Evolutionary conservation across 2,888 invertebrate genomes (phyloP), one percentile per base, ranked within the genome.

Genomic region (Antheraea assamensis): DNA sequence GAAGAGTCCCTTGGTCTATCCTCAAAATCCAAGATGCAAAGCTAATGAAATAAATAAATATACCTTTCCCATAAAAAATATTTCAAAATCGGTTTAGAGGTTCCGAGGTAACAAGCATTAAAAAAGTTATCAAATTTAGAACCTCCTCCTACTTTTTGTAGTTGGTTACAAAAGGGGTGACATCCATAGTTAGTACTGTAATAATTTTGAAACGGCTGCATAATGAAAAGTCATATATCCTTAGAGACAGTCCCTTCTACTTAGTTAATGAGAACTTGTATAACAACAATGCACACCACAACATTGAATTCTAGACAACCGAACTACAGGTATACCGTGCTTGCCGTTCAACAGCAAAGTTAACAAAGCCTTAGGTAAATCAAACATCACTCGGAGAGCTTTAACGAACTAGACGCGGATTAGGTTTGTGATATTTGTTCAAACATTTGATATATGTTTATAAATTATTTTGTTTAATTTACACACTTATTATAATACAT

Each of bases 341-440:
- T 49, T 72, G 49, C 70, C 52, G 74, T 73, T 70, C 58, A 76
- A 72, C 66, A 71, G 64, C 30, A 30, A 61, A 61, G 30, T 52
- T 73, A 75, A 77, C 75, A 78, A 42, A 76, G 75, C 77, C 66
- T 75, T 78, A 79, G 79, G 79, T 76, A 73, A 77, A 77, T 81
- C 81, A 81, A 82, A 83, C 80, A 81, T 74, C 73, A 76, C 61
- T 61, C 27, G 78, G 78, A 74, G 73, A 77, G 77, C 78, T 81
- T 80, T 82, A 81, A 84, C 81, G 79, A 82, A 82, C 80, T 79
- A 78, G 76, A 76, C 76, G 74, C 76, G 80, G 81, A 83, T 83
- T 83, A 81, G 79, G 80, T 79, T 61, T 78, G 82, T 82, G 81
- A 79, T 79, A 75, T 76, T 74, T 72, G 66, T 68, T n/a, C 31